A percentile compares a stretch with the other conserved stretches of the same genome.
phyloP scores from a whole-genome alignment of 1,140 invertebrate genomes.

The Brachystomella parvula region DNA sequence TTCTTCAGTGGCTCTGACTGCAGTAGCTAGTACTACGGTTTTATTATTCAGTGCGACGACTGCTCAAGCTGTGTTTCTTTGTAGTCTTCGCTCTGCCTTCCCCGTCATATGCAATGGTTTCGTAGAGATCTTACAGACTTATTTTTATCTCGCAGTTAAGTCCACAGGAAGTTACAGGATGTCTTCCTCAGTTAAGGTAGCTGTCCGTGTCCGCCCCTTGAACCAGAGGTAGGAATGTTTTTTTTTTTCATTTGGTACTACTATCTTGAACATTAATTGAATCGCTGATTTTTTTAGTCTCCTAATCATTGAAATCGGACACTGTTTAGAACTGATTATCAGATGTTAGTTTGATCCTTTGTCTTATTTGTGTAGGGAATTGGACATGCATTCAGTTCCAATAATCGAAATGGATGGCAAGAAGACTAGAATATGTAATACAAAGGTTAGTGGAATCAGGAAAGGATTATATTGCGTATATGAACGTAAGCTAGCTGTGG shows the following conservation, averaged over 20 bases:
- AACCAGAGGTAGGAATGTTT: constrained; percentile 61
- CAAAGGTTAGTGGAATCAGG: constrained; percentile 51
- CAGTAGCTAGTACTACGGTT: too few species aligned
- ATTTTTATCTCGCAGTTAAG: too few species aligned
- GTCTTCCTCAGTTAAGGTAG: constrained; percentile 67
- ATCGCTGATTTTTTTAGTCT: background rate
- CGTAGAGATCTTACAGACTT: too few species aligned
- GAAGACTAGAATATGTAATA: constrained; percentile 70
- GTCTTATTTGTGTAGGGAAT: constrained; percentile 55
- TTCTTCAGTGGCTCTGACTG: too few species aligned
- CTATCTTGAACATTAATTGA: background rate
- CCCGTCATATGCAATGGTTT: too few species aligned
- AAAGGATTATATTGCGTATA: background rate
- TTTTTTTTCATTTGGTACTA: background rate
- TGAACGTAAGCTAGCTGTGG: background rate
- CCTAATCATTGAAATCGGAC: background rate
- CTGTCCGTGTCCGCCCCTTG: constrained; percentile 69
- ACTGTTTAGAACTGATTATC: background rate
- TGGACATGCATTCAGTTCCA: constrained; percentile 68
- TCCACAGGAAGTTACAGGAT: constrained; percentile 43
- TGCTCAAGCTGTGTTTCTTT: too few species aligned
- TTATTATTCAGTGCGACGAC: too few species aligned
- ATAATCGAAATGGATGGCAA: constrained; percentile 82
- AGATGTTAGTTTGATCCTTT: background rate
- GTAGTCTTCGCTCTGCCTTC: background rate